Conservation (phyloP, 2,797 vertebrate species). For the Anas bahamensis region DNA sequence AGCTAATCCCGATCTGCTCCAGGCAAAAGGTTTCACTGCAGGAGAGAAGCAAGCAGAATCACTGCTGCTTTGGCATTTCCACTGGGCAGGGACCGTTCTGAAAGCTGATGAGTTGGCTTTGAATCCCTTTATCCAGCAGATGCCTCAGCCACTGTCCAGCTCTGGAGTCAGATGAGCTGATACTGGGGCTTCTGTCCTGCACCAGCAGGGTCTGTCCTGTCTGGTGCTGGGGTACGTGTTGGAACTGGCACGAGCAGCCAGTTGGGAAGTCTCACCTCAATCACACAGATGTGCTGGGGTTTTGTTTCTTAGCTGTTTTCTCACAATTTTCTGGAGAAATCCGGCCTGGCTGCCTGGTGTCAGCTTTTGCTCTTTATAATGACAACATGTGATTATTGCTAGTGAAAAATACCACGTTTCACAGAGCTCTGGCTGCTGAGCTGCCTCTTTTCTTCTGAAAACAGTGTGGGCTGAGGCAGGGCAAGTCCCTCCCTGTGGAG, state of each 20-base stretch:
- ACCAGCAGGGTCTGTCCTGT: neutral
- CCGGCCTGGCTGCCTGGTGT: neutral
- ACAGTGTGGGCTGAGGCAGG: neutral
- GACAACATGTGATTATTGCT: neutral
- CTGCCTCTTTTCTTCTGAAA: neutral
- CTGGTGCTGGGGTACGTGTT: fast-evolving
- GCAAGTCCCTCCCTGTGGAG: neutral
- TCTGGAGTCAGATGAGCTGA: neutral
- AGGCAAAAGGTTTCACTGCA: constrained; percentile 39
- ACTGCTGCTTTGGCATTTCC: constrained; percentile 19
- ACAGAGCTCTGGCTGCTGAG: neutral
- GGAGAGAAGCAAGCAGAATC: neutral
- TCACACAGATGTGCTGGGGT: neutral
- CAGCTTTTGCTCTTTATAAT: neutral
- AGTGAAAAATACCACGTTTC: neutral
- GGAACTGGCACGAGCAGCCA: neutral
- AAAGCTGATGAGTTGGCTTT: constrained; percentile 5
- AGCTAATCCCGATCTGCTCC: constrained; percentile 19
- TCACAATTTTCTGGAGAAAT: neutral
- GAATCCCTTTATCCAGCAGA: neutral
- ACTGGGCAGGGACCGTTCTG: neutral
- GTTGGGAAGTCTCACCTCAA: neutral
- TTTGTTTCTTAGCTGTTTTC: neutral
- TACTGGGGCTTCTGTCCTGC: neutral
- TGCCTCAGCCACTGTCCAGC: neutral